Evolutionary conservation across 2,113 vertebrate genomes (phyloP), one percentile per base, ranked within the genome.

Genomic region (Athene noctua): DNA sequence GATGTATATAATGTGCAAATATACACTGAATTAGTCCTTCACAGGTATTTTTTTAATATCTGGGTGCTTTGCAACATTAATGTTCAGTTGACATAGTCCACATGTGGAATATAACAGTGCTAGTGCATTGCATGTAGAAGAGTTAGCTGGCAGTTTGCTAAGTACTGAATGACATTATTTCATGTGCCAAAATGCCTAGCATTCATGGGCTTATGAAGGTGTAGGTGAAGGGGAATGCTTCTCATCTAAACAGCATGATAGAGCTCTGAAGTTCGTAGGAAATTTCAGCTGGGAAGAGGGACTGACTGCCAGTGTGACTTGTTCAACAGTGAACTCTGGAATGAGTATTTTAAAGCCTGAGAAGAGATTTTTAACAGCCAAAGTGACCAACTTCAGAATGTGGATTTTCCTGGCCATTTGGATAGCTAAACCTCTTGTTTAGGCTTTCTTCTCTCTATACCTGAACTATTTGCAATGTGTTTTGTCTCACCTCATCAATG

Each of bases 101-200:
- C 62, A 29, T 14, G 15, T 70, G 42, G 65, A 78, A 15, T 90
- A 80, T 68, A 73, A 14, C 30, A 47, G 44, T 36, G 32, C 23
- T 30, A 21, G 21, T 44, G 49, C 11, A 1, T 15, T 27, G 22
- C 29, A 73, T 1, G 0, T 7, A 26, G 36, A 27, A 70, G 29
- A 1, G 1, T 42, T 30, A n/a, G 30, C 77, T 81, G 58, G 51
- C 25, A 46, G 83, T 82, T 80, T 65, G 36, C 13, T 5, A 42
- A 86, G 19, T 72, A 13, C 32, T 26, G 1, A 84, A 68, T 70
- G 19, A 54, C 19, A 10, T 38, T 38, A 54, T 72, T 96, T 26
- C 21, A 13, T 27, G 27, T 92, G 46, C 72, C 80, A 57, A 54
- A 93, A 74, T 71, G 47, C 73, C 52, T 58, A 12, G 22, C 34